Conservation (phyloP, 2,113 vertebrate genomes). For the Piprites chloris region DNA sequence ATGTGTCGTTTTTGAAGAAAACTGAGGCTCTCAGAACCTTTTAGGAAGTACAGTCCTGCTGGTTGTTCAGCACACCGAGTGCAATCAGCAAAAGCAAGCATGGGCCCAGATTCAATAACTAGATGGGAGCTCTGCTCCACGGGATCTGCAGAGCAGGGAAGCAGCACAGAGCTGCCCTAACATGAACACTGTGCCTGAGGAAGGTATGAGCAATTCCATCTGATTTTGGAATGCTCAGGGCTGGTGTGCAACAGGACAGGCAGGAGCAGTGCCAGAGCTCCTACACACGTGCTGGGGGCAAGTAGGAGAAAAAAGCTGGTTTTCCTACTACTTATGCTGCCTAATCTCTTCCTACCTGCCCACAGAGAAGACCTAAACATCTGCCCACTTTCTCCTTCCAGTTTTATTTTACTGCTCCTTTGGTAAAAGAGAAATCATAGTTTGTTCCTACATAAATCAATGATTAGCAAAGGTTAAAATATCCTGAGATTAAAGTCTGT, state of each 20-base stretch:
- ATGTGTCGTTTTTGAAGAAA: neutral
- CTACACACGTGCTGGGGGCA: neutral
- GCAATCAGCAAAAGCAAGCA: neutral
- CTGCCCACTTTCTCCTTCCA: neutral
- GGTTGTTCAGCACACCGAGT: neutral
- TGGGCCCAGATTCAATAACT: neutral
- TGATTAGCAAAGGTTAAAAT: neutral
- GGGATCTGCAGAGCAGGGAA: neutral
- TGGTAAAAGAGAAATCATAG: neutral
- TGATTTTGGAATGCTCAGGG: neutral
- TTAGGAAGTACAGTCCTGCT: neutral
- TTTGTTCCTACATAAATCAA: neutral
- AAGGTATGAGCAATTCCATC: neutral
- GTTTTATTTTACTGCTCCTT: neutral
- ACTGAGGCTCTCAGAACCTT: neutral
- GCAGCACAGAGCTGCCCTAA: neutral
- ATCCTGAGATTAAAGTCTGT: neutral
- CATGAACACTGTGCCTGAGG: rapidly evolving
- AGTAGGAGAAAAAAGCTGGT: neutral
- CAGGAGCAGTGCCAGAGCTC: neutral
- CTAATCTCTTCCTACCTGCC: neutral
- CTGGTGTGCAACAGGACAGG: neutral
- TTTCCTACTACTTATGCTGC: neutral
- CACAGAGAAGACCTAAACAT: neutral
- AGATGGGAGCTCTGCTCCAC: neutral